These are phyloP conservation scores for Eremophila alpestris DNA, from an alignment of 2,797 vertebrate genomes.

Conservation along the genomic window DNA sequence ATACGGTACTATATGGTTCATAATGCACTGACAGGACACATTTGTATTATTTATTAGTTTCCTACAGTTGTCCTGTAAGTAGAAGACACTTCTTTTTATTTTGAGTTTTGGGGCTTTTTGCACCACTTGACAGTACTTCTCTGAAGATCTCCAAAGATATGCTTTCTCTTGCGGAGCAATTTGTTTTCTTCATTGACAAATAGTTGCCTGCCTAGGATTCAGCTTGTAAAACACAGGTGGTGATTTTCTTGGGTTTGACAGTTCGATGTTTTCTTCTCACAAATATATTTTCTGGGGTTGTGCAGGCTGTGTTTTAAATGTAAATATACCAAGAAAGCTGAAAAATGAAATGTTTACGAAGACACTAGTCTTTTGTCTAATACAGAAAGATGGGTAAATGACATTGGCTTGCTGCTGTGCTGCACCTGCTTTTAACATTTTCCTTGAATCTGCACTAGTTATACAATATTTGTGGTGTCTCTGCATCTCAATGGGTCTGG, in stretches of 20 bases:
- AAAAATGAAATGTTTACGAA: neutral
- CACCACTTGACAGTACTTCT: neutral
- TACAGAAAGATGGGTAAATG: neutral
- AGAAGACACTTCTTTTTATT: neutral
- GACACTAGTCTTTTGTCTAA: neutral
- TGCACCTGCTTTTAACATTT: constrained; percentile 9
- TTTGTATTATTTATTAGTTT: neutral
- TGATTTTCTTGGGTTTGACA: neutral
- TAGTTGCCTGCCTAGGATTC: neutral
- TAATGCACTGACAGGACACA: neutral
- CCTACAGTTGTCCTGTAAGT: neutral
- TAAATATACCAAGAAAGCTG: neutral
- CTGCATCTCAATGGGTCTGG: neutral
- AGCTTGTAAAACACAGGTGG: neutral
- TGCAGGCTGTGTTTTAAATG: neutral
- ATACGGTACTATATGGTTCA: neutral
- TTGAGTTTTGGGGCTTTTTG: neutral
- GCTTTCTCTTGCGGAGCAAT: neutral
- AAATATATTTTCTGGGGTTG: neutral
- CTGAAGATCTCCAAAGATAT: neutral
- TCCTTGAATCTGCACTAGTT: neutral
- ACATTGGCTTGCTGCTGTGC: constrained; percentile 24
- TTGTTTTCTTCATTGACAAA: neutral
- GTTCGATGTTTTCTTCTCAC: neutral
- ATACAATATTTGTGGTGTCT: neutral